Percentiles rank a stretch among this genome's conserved stretches.
These are phyloP conservation scores for Meleagris gallopavo DNA, from an alignment of 2,113 vertebrate species.

Conservation along the genomic window DNA sequence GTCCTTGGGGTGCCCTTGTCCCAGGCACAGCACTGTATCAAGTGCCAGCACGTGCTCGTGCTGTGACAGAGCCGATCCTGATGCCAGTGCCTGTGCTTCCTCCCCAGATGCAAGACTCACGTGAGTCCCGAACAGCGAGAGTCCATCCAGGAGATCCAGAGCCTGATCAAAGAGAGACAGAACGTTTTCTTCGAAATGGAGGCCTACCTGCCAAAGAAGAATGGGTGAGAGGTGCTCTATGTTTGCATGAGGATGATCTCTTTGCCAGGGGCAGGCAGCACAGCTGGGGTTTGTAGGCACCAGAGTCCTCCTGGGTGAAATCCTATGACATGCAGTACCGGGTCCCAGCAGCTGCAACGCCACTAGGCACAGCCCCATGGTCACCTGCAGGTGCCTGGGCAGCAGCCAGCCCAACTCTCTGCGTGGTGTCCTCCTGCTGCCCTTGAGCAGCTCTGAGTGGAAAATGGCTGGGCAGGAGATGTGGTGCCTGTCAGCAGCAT, in stretches of 20 bases:
- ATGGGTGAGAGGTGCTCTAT: slow-evolving; percentile 80
- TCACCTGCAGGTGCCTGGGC: neutral
- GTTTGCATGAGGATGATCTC: neutral
- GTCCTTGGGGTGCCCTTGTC: neutral
- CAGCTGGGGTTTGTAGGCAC: neutral
- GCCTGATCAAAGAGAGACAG: slow-evolving; percentile 84
- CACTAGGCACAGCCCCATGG: neutral
- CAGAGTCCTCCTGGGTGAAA: neutral
- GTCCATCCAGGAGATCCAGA: slow-evolving; percentile 79
- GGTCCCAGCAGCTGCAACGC: neutral
- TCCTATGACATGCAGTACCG: neutral
- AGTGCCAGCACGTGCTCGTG: neutral
- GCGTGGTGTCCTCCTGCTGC: neutral
- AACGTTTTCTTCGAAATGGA: slow-evolving; percentile 94
- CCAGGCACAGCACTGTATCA: neutral
- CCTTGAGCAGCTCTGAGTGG: neutral
- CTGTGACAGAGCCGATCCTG: neutral
- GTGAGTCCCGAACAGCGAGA: slow-evolving; percentile 61
- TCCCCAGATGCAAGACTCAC: slow-evolving; percentile 78
- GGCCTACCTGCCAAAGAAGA: slow-evolving; percentile 93
- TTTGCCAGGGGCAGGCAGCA: neutral
- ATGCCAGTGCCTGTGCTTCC: neutral
- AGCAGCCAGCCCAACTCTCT: neutral
- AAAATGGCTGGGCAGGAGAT: neutral
- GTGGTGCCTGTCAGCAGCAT: neutral